phyloP scores from a whole-genome alignment of 2,888 invertebrate species.

The Lagria hirta region DNA sequence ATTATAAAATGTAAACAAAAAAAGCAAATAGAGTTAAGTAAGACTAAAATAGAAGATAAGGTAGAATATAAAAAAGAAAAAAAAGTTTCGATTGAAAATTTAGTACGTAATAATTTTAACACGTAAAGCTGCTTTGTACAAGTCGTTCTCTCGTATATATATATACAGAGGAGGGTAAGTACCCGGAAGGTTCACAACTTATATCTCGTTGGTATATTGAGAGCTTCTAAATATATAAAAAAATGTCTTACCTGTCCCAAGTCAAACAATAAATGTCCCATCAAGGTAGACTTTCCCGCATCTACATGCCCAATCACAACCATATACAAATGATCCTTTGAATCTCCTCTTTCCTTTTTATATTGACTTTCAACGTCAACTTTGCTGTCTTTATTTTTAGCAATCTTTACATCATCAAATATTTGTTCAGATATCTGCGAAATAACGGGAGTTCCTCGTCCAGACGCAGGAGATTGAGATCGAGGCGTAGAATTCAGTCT shows the following conservation, averaged over 20 bases:
- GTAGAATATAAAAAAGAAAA: too few relatives aligned
- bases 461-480: slow-evolving; percentile 69
- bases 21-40: too few relatives aligned
- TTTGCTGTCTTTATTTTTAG: slow-evolving; percentile 58
- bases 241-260: slow-evolving; percentile 75
- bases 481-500: slow-evolving; percentile 59
- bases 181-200: too few relatives aligned
- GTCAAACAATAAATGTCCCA: slow-evolving; percentile 90
- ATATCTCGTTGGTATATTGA: too few relatives aligned
- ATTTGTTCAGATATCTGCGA: slow-evolving; percentile 20
- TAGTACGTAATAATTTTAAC: too few relatives aligned
- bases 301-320: slow-evolving; percentile 97
- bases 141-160: too few relatives aligned
- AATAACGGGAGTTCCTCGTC: slow-evolving; percentile 57
- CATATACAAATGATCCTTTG: slow-evolving; percentile 86
- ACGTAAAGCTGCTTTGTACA: too few relatives aligned
- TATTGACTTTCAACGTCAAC: slow-evolving; percentile 65
- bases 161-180: too few relatives aligned
- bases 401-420: slow-evolving; percentile 30
- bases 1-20: too few relatives aligned
- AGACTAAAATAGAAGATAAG: too few relatives aligned
- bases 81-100: too few relatives aligned
- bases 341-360: slow-evolving; percentile 72
- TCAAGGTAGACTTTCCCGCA: slow-evolving; percentile 95
- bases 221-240: too few relatives aligned